Percentiles rank a stretch among this genome's conserved stretches.
Evolutionary conservation across 2,797 vertebrate species (phyloP).

Genomic region (Sebastes itinus): DNA sequence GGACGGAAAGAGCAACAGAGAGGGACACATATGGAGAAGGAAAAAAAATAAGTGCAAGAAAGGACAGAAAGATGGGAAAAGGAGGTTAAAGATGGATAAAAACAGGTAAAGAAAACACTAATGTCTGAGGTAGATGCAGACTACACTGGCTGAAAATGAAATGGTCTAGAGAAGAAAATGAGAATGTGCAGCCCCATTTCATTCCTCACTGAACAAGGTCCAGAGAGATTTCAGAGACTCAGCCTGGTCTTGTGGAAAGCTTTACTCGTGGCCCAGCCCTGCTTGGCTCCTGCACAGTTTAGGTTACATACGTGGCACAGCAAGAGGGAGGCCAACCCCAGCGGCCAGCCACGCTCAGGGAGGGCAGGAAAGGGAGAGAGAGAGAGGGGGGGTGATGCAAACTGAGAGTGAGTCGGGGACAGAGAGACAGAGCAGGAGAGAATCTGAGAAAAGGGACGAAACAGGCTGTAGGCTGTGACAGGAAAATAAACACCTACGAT

Average conservation of each 20-base stretch:
- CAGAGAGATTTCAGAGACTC: constrained; percentile 27
- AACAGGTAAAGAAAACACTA: not conserved
- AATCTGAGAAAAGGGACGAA: constrained; percentile 53
- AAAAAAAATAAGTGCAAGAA: not conserved
- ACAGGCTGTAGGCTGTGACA: constrained; percentile 53
- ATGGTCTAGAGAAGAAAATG: constrained; percentile 15
- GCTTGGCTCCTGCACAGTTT: constrained; percentile 58
- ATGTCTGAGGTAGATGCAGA: not conserved
- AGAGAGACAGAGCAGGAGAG: constrained; percentile 34
- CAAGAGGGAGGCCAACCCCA: constrained; percentile 35
- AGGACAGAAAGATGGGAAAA: not conserved
- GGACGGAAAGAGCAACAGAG: not conserved
- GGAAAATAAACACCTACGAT: constrained; percentile 61
- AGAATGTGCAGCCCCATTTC: constrained; percentile 15
- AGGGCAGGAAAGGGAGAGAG: not conserved
- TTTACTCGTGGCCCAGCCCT: constrained; percentile 41
- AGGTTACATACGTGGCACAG: constrained; percentile 70
- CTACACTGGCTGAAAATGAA: not conserved
- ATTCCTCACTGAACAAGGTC: constrained; percentile 37
- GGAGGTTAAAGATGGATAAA: not conserved
- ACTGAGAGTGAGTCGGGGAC: constrained; percentile 32
- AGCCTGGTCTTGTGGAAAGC: constrained; percentile 49
- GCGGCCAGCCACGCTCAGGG: constrained; percentile 22
- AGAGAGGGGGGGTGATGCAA: constrained; percentile 24
- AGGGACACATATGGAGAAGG: not conserved